Percentiles rank a stretch among this genome's conserved stretches.
These are phyloP conservation scores for Drosophila repletoides DNA, from an alignment of 1,140 invertebrate genomes.

Conservation along the genomic window DNA sequence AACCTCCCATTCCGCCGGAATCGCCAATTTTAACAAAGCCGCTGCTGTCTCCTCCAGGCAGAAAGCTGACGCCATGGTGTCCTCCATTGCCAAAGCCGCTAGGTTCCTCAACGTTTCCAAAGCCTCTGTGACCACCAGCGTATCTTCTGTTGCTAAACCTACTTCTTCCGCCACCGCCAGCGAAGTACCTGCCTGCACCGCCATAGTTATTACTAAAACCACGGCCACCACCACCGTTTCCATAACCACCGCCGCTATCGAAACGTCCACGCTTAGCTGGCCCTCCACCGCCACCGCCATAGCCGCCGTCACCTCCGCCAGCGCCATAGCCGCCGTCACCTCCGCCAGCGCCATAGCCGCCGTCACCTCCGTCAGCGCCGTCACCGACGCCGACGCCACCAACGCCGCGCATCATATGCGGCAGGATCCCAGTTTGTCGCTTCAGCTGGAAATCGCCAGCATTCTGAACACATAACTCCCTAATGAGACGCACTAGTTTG, in stretches of 20 bases:
- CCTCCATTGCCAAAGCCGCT: no score
- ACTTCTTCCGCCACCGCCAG: not conserved
- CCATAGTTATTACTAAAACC: not conserved
- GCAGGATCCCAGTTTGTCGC: constrained; percentile 82
- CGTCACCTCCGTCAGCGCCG: constrained; percentile 41
- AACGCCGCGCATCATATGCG: constrained; percentile 74
- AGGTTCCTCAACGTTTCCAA: not conserved
- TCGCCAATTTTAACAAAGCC: no score
- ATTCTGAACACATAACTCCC: constrained; percentile 87
- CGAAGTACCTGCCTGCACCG: not conserved
- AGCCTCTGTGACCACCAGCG: not conserved
- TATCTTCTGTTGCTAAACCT: not conserved
- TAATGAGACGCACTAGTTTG: constrained; percentile 86
- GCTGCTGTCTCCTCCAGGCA: no score
- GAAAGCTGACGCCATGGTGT: no score
- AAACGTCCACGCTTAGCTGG: not conserved
- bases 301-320: not conserved
- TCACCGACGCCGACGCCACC: constrained; percentile 43
- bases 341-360: constrained; percentile 35
- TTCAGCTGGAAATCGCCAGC: constrained; percentile 88
- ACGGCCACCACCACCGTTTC: not conserved
- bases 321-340: constrained; percentile 24
- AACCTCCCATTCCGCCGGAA: no score
- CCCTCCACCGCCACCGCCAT: not conserved
- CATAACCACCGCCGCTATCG: not conserved